Base-by-base conservation (phyloP, 2,797 vertebrate genomes). In the Danio aesculapii region DNA sequence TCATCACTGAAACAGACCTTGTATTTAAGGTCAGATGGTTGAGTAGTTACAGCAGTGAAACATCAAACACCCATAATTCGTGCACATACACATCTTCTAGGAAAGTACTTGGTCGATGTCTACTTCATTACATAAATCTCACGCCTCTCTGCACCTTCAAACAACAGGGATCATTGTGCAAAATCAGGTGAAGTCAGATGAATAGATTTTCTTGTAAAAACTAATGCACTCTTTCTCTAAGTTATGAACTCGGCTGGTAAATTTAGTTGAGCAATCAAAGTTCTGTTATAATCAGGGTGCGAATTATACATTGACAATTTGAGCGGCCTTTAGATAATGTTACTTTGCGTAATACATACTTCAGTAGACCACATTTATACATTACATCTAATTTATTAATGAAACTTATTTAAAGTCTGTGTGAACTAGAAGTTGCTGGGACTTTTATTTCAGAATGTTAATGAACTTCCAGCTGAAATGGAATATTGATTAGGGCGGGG, bases 1-100 rank as follows among this genome's bases (percentile, higher is more conserved):
- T 74, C 71, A 74, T 74, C 17, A 11, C 57, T 74, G 57, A 49
- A 74, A 10, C 57, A 74, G 69, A 19, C 39, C 39, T 72, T 72
- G 14, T 11, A 58, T 58, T 58, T 49, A 39, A 74, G 71, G 57
- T 3, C 13, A n/a, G 4, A 58, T 58, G 70, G 43, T 57, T 1
- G 43, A 73, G 71, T 49, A 43, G 41, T 61, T 58, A 21, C 43
- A 73, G 39, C 16, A 17, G 1, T 17, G n/a, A 46, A 39, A 61
- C 70, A 58, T 72, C 53, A 72, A 58, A 46, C 55, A 21, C 21
- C 55, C 71, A 73, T 59, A 58, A 74, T 59, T 46, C 19, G 30
- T 19, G 7, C 55, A 59, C 17, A 47, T 21, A 53, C 49, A 52
- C 50, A 30, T 73, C 14, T 69, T 73, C 19, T 52, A 59, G 19